Conservation (phyloP, 2,888 invertebrate species). For the Acholoe squamosa region DNA sequence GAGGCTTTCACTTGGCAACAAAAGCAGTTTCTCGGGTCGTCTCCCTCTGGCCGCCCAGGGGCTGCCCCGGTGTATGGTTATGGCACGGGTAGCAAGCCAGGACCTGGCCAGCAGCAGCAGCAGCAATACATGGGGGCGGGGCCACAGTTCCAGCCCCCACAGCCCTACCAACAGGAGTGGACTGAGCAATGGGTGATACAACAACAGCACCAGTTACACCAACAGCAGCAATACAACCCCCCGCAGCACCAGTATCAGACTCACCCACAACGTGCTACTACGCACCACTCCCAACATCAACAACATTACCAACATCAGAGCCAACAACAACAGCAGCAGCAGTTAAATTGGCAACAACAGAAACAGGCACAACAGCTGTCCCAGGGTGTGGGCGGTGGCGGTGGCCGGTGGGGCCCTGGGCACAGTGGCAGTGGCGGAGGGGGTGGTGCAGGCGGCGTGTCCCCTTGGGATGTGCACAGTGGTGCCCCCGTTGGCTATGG, state of each 20-base stretch:
- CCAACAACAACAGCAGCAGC: constrained; percentile 58
- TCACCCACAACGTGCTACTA: neutral
- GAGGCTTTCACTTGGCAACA: constrained; percentile 55
- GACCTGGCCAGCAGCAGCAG: neutral
- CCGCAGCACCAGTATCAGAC: constrained; percentile 23
- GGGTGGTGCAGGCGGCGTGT: neutral
- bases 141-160: constrained; percentile 54
- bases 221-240: constrained; percentile 1
- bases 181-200: constrained; percentile 37
- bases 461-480: neutral
- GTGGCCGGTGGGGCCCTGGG: neutral
- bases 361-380: constrained; percentile 40
- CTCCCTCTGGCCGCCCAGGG: neutral
- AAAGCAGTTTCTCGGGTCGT: constrained; percentile 54
- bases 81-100: neutral
- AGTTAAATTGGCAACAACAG: constrained; percentile 53
- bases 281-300: constrained; percentile 3
- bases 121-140: constrained; percentile 31
- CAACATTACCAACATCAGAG: constrained; percentile 63
- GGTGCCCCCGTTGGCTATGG: neutral
- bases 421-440: neutral
- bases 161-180: constrained; percentile 51
- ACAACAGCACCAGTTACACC: constrained; percentile 57
- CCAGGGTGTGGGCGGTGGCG: neutral
- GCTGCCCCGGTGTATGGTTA: neutral